These are phyloP conservation scores for Homarus gammarus DNA, from an alignment of 2,888 invertebrate species.

Conservation along the genomic window DNA sequence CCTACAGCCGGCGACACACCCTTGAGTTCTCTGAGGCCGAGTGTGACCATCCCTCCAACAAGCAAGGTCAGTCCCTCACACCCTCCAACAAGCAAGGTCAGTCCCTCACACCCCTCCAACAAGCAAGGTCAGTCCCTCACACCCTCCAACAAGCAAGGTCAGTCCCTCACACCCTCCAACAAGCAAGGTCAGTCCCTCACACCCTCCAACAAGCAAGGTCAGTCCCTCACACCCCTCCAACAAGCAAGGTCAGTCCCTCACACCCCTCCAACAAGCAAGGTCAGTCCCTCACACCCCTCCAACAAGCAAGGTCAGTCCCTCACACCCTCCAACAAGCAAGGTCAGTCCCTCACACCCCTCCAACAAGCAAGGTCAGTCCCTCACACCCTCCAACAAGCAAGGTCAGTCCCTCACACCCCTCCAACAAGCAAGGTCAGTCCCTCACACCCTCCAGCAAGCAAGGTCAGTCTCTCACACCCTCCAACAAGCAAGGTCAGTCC, in stretches of 20 bases:
- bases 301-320: neutral
- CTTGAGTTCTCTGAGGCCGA: slow-evolving; percentile 68
- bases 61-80: slow-evolving; percentile 1
- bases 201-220: neutral
- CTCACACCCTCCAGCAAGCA: neutral
- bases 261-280: neutral
- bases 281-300: neutral
- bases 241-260: neutral
- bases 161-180: neutral
- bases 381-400: too few species aligned
- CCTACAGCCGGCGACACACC: slow-evolving; percentile 65
- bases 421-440: neutral
- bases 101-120: neutral
- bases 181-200: neutral
- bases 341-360: neutral
- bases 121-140: neutral
- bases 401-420: too few species aligned
- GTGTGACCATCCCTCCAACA: slow-evolving; percentile 62
- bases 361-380: neutral
- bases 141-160: neutral
- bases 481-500: neutral
- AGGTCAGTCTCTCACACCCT: neutral
- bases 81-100: neutral
- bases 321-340: neutral
- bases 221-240: neutral